Percentiles rank a stretch among this genome's conserved stretches.
Conservation (phyloP, 2,888 invertebrate genomes). For the Apamea crenata region DNA sequence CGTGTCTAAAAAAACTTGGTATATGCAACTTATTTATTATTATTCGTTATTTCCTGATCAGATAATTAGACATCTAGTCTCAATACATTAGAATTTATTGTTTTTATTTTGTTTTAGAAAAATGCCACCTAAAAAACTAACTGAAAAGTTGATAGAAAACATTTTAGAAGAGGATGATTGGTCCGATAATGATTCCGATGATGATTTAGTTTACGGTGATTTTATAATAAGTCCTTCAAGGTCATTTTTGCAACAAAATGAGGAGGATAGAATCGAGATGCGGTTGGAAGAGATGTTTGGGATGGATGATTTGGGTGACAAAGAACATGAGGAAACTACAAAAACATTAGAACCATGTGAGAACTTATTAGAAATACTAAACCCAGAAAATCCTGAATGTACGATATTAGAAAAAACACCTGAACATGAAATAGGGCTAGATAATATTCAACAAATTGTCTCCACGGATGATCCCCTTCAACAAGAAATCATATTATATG, state of each 20-base stretch:
- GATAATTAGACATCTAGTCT: conserved; percentile 23
- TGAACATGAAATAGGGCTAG: conserved; percentile 29
- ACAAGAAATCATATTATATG: conserved; percentile 27
- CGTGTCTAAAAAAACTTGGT: not conserved
- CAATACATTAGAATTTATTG: conserved; percentile 13
- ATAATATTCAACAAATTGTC: conserved; percentile 32
- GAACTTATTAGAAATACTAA: conserved; percentile 32
- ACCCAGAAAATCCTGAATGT: conserved; percentile 22
- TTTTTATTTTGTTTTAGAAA: conserved; percentile 16
- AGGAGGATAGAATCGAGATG: conserved; percentile 19
- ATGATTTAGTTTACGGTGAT: conserved; percentile 28
- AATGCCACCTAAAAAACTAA: conserved; percentile 16
- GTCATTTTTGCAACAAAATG: conserved; percentile 21
- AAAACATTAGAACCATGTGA: conserved; percentile 22
- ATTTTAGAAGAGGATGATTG: conserved; percentile 25
- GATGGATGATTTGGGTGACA: conserved; percentile 23
- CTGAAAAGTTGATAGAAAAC: conserved; percentile 23
- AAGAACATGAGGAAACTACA: conserved; percentile 24
- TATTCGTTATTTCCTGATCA: conserved; percentile 6
- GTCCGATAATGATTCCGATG: conserved; percentile 25
- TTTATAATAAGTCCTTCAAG: conserved; percentile 26
- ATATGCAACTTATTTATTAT: not conserved
- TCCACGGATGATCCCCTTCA: conserved; percentile 27
- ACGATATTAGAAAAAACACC: conserved; percentile 19
- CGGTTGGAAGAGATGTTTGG: conserved; percentile 17